Conservation (phyloP, 37 sponge, comb jelly and placozoan species). For the Lycopodina hypogea region DNA sequence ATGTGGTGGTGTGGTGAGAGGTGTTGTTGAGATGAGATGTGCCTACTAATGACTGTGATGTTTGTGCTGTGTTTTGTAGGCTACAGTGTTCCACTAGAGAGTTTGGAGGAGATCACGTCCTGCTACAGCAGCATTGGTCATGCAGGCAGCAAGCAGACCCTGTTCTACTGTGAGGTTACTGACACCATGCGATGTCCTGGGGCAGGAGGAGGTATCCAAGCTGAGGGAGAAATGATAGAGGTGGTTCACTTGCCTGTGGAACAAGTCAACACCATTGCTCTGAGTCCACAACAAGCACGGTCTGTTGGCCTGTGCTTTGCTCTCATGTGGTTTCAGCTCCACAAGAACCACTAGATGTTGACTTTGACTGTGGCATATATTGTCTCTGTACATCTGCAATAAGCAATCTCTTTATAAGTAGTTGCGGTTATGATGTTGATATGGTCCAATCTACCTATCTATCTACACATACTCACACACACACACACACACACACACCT, state of each 20-base stretch:
- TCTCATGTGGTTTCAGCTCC: conserved; percentile 71
- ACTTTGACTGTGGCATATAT: too few relatives aligned
- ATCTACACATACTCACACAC: too few relatives aligned
- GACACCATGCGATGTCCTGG: conserved; percentile 62
- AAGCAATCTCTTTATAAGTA: too few relatives aligned
- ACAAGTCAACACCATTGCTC: conserved; percentile 47
- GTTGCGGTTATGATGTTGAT: too few relatives aligned
- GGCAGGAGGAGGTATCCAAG: conserved; percentile 72
- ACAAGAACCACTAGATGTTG: too few relatives aligned
- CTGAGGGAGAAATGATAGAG: conserved; percentile 91
- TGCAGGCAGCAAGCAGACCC: conserved; percentile 54
- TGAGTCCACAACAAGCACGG: conserved; percentile 53
- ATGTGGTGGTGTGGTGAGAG: too few relatives aligned
- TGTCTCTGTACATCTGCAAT: too few relatives aligned
- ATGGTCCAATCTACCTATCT: too few relatives aligned
- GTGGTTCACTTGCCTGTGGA: conserved; percentile 79
- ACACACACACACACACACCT: too few relatives aligned
- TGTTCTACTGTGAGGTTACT: conserved; percentile 88
- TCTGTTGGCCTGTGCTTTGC: conserved; percentile 74
- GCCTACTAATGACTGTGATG: too few relatives aligned
- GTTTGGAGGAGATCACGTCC: conserved; percentile 47
- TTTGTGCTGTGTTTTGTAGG: conserved; percentile 11
- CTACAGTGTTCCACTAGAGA: conserved; percentile 71
- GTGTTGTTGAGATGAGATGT: too few relatives aligned
- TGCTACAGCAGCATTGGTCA: conserved; percentile 70